phyloP scores from a whole-genome alignment of 1,140 invertebrate genomes.

The Chymomyza costata region DNA sequence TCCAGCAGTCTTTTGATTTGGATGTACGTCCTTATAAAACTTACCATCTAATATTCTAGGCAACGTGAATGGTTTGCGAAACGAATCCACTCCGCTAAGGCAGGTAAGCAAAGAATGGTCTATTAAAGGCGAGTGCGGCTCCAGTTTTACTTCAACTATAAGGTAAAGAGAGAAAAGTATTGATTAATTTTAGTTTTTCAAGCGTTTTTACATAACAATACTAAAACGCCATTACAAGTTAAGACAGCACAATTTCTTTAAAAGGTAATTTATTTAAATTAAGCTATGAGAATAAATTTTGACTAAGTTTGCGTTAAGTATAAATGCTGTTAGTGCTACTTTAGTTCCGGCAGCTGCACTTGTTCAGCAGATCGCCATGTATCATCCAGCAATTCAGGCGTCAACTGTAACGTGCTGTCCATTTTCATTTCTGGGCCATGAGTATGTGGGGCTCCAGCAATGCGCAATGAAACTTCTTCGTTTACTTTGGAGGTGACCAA shows the following conservation, averaged over 20 bases:
- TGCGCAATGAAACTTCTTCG: constrained; percentile 47
- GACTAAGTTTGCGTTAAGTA: background rate
- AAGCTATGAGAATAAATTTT: constrained; percentile 11
- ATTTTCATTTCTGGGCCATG: constrained; percentile 61
- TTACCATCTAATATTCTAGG: constrained; percentile 71
- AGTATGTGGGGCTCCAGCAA: constrained; percentile 65
- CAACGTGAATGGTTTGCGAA: constrained; percentile 48
- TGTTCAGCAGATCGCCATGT: too few species aligned
- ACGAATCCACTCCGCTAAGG: constrained; percentile 45
- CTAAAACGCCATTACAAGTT: too few species aligned
- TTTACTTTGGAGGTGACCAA: constrained; percentile 67
- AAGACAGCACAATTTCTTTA: too few species aligned
- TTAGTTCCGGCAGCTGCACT: constrained; percentile 37
- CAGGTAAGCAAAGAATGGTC: constrained; percentile 26
- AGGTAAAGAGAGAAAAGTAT: constrained; percentile 1
- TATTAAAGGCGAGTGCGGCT: constrained; percentile 19
- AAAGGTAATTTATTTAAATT: constrained; percentile 44
- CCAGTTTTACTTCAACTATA: constrained; percentile 49
- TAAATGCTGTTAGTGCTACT: constrained; percentile 44
- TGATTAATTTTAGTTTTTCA: too few species aligned
- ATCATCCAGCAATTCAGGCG: constrained; percentile 58
- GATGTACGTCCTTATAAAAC: constrained; percentile 70
- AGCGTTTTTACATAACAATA: too few species aligned
- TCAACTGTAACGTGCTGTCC: constrained; percentile 48
- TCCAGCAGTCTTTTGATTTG: constrained; percentile 63